A percentile compares a stretch with the other conserved stretches of the same genome.
Conservation (phyloP, 2,113 vertebrate genomes). For the Phalacrocorax carbo region DNA sequence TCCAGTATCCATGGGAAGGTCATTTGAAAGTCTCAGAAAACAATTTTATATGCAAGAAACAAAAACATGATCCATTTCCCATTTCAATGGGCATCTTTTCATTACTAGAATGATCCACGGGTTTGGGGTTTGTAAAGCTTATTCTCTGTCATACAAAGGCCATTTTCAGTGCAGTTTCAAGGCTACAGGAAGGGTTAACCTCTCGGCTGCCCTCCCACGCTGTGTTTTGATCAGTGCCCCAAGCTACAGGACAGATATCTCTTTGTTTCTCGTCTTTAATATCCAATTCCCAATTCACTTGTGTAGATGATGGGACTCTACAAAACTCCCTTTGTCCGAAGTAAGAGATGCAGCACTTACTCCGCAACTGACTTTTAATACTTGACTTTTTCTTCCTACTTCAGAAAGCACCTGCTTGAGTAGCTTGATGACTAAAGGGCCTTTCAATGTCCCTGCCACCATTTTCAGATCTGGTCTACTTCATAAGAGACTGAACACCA, state of each 20-base stretch:
- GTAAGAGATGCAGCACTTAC: slow-evolving; percentile 46
- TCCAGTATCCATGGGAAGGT: slow-evolving; percentile 27
- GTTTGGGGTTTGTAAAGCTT: slow-evolving; percentile 36
- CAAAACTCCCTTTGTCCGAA: slow-evolving; percentile 69
- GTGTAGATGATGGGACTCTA: slow-evolving; percentile 49
- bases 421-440: slow-evolving; percentile 12
- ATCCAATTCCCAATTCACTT: slow-evolving; percentile 76
- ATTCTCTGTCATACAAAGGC: slow-evolving; percentile 18
- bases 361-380: slow-evolving; percentile 25
- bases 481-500: slow-evolving; percentile 26
- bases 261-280: slow-evolving; percentile 78
- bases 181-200: slow-evolving; percentile 57
- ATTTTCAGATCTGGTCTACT: slow-evolving; percentile 35
- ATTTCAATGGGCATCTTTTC: slow-evolving; percentile 37
- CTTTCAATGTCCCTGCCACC: slow-evolving; percentile 30
- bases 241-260: slow-evolving; percentile 69
- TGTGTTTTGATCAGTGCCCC: slow-evolving; percentile 84
- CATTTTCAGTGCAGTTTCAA: slow-evolving; percentile 1
- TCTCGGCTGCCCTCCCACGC: slow-evolving; percentile 65
- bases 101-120: neutral
- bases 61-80: slow-evolving; percentile 30
- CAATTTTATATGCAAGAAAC: slow-evolving; percentile 45
- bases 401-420: slow-evolving; percentile 65
- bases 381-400: slow-evolving; percentile 54
- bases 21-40: slow-evolving; percentile 43